Percentiles rank a stretch among this genome's conserved stretches.
Conservation (phyloP, 92 coral and sea anemone species). For the Phymanthus crucifer region DNA sequence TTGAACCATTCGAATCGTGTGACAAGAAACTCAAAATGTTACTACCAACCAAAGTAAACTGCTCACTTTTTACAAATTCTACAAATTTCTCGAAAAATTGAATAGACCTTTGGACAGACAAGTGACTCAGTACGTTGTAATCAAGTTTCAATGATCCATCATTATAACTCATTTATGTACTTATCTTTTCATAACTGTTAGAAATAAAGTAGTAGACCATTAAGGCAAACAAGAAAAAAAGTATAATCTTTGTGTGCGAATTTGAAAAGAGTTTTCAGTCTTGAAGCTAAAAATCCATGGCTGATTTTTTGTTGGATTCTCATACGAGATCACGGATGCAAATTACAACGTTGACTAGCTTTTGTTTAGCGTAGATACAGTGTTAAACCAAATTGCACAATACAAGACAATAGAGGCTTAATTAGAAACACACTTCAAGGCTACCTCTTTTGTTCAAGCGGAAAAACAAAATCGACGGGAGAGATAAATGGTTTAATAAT, state of each 20-base stretch:
- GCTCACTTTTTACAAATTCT: background rate
- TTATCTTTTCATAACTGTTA: background rate
- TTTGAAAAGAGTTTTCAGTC: too few relatives aligned
- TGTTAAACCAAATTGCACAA: constrained; percentile 4
- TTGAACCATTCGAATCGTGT: background rate
- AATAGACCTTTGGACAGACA: background rate
- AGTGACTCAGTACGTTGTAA: background rate
- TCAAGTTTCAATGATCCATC: background rate
- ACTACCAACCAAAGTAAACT: background rate
- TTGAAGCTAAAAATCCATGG: background rate
- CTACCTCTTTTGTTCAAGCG: background rate
- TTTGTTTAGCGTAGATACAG: background rate
- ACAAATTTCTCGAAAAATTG: background rate
- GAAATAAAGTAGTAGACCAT: too few relatives aligned
- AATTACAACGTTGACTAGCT: background rate
- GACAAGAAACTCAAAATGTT: background rate
- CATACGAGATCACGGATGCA: background rate
- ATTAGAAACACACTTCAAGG: constrained; percentile 35
- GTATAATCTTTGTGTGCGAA: too few relatives aligned
- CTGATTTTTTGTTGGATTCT: background rate
- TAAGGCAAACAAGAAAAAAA: too few relatives aligned
- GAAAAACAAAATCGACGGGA: background rate
- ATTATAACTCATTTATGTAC: background rate
- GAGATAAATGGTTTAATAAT: background rate
- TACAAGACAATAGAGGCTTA: constrained; percentile 19